phyloP scores from a whole-genome alignment of 2,888 invertebrate genomes.

The Rhamphomyia laevipes region DNA sequence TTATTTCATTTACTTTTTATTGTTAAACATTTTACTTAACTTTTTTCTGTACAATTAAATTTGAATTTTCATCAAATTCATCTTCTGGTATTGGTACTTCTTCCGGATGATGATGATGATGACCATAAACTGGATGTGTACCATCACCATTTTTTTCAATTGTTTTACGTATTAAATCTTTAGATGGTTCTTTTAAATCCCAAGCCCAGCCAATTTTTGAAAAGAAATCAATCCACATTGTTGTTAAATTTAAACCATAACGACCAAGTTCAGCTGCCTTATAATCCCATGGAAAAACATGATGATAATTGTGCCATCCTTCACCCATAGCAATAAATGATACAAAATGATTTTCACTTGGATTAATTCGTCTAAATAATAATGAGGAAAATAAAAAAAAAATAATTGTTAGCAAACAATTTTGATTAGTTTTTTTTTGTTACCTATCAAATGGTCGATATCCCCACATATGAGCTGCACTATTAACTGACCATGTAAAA shows the following conservation, averaged over 20 bases:
- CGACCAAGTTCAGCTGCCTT: constrained; percentile 75
- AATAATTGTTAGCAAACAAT: not conserved
- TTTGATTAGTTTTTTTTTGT: constrained; percentile 13
- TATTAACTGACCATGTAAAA: constrained; percentile 84
- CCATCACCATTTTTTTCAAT: constrained; percentile 43
- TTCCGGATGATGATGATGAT: constrained; percentile 8
- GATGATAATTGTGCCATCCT: constrained; percentile 93
- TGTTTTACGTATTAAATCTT: constrained; percentile 43
- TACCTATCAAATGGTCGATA: constrained; percentile 61
- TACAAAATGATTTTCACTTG: constrained; percentile 63
- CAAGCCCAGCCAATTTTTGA: constrained; percentile 64
- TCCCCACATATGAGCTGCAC: constrained; percentile 72
- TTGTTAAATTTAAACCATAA: constrained; percentile 55
- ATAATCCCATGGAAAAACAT: constrained; percentile 89
- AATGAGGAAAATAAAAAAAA: constrained; percentile 16
- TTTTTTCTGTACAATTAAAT: no score
- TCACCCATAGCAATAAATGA: constrained; percentile 66
- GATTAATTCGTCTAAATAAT: constrained; percentile 53
- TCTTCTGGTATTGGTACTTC: constrained; percentile 15
- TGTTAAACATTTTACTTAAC: no score
- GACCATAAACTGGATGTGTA: constrained; percentile 23
- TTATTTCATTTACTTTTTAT: no score
- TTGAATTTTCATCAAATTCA: not conserved
- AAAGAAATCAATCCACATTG: constrained; percentile 55
- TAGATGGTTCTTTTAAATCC: constrained; percentile 56